phyloP scores from a whole-genome alignment of 2,888 invertebrate species.

The Cephus nigrinus region DNA sequence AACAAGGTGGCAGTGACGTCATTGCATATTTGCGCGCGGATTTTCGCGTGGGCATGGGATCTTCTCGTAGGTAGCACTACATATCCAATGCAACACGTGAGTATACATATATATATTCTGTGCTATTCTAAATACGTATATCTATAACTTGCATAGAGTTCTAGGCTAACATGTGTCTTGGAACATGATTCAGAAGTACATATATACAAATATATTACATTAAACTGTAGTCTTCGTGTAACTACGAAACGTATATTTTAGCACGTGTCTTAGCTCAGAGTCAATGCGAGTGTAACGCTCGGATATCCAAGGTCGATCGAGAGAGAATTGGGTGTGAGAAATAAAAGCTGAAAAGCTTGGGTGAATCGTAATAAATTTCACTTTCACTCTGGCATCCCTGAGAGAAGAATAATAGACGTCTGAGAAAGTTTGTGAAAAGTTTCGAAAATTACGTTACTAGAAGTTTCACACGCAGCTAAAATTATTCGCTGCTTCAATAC shows the following conservation, averaged over 20 bases:
- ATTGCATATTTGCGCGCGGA: constrained; percentile 55
- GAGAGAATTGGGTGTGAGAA: background rate
- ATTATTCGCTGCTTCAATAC: background rate
- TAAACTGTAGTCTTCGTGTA: background rate
- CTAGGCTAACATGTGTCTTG: background rate
- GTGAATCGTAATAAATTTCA: background rate
- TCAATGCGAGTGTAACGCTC: background rate
- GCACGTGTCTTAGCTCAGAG: background rate
- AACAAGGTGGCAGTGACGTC: background rate
- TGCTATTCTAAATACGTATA: background rate
- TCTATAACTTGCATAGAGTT: background rate
- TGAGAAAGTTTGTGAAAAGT: background rate
- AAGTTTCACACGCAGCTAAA: background rate
- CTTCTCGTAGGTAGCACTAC: constrained; percentile 49
- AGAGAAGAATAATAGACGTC: background rate
- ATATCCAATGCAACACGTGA: constrained; percentile 56
- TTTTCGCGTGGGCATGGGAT: constrained; percentile 58
- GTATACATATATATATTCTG: constrained; percentile 25
- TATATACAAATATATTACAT: background rate
- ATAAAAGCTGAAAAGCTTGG: background rate
- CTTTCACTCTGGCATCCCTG: background rate
- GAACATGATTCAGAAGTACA: background rate
- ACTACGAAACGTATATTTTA: background rate
- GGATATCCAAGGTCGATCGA: background rate
- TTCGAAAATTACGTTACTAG: background rate